These are phyloP conservation scores for Augiades crinisus DNA, from an alignment of 2,888 invertebrate species.

Conservation along the genomic window DNA sequence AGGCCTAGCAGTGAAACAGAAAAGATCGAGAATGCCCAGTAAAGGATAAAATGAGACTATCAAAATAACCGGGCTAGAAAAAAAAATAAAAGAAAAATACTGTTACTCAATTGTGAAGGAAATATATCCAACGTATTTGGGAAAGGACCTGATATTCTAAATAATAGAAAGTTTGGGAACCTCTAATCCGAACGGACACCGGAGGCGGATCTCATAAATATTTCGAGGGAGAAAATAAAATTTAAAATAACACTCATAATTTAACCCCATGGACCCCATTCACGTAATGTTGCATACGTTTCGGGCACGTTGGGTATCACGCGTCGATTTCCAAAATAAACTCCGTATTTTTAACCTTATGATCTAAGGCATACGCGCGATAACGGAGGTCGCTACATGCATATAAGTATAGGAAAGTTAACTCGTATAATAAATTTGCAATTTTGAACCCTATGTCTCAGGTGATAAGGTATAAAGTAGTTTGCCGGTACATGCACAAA, in stretches of 20 bases:
- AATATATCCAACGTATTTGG: no score
- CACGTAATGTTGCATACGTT: conserved; percentile 31
- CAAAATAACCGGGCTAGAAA: no score
- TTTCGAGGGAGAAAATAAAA: conserved; percentile 58
- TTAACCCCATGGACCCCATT: conserved; percentile 60
- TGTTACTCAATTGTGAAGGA: no score
- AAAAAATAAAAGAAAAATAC: no score
- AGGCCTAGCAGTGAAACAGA: no score
- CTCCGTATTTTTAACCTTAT: conserved; percentile 4
- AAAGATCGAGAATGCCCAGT: no score
- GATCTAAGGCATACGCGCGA: conserved; percentile 3
- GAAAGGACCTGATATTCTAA: no score
- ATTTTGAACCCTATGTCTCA: neutral
- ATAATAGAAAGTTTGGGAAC: no score
- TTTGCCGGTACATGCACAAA: neutral
- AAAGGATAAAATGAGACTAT: no score
- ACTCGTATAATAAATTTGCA: no score
- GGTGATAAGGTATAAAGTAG: neutral
- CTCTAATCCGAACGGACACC: conserved; percentile 48
- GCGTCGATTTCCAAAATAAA: conserved; percentile 1
- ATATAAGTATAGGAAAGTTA: no score
- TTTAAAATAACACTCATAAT: conserved; percentile 64
- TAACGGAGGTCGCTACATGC: neutral
- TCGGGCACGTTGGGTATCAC: neutral
- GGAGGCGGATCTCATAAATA: conserved; percentile 41